A percentile compares a stretch with the other conserved stretches of the same genome.
These are phyloP conservation scores for Aporrectodea caliginosa DNA, from an alignment of 1,140 invertebrate genomes.

Conservation along the genomic window DNA sequence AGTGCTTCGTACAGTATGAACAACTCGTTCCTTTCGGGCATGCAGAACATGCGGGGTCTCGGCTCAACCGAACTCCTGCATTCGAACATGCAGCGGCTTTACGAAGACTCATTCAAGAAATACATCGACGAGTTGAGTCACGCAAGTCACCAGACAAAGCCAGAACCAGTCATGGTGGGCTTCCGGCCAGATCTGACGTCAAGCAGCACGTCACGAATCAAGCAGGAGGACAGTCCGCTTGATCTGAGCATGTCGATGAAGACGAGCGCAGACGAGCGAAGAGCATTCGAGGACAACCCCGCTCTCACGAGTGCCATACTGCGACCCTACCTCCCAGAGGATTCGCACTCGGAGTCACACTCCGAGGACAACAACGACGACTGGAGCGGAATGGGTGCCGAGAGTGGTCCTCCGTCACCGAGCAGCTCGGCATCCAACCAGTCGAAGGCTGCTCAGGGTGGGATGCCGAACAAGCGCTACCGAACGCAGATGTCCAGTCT, in stretches of 20 bases:
- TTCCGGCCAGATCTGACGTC: conserved; percentile 33
- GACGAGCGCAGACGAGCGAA: conserved; percentile 56
- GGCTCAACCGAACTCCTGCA: conserved; percentile 49
- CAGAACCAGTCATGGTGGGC: conserved; percentile 16
- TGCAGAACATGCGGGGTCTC: conserved; percentile 38
- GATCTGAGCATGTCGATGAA: conserved; percentile 80
- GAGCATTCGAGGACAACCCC: conserved; percentile 38
- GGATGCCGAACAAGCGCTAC: conserved; percentile 77
- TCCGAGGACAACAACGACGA: conserved; percentile 57
- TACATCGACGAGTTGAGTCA: conserved; percentile 73
- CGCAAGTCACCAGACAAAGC: conserved; percentile 31
- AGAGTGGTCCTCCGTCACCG: conserved; percentile 44
- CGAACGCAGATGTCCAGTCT: conserved; percentile 80
- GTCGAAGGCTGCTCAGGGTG: conserved; percentile 68
- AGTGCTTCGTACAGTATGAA: conserved; percentile 44
- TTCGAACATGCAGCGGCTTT: conserved; percentile 77
- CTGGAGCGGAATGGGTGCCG: conserved; percentile 58
- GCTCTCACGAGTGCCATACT: conserved; percentile 12
- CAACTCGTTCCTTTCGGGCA: conserved; percentile 46
- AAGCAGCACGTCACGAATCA: conserved; percentile 15
- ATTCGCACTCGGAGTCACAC: conserved; percentile 52
- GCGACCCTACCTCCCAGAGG: conserved; percentile 40
- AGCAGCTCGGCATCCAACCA: conserved; percentile 72
- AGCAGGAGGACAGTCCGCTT: conserved; percentile 70
- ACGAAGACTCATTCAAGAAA: conserved; percentile 85